Conservation (phyloP, 2,797 vertebrate species). For the Phyllotis vaccarum region DNA sequence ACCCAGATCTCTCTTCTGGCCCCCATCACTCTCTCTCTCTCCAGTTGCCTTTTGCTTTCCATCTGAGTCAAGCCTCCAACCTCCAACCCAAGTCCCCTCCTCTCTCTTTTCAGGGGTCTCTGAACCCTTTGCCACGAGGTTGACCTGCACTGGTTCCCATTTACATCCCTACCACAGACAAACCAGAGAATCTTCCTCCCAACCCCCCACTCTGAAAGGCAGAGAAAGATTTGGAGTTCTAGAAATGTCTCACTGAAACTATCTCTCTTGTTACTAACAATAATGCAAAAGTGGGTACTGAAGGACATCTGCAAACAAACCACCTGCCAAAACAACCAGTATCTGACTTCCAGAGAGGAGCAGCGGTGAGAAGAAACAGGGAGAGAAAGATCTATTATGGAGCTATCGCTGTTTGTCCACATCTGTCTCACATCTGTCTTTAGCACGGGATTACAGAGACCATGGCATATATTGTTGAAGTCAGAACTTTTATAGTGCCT, state of each 20-base stretch:
- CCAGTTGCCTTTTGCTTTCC: neutral
- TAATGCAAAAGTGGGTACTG: slow-evolving; percentile 32
- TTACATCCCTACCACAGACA: neutral
- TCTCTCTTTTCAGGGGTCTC: neutral
- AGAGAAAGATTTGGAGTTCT: slow-evolving; percentile 22
- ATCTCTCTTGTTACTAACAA: neutral
- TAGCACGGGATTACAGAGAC: neutral
- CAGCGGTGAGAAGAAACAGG: too few species aligned
- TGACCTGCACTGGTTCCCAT: neutral
- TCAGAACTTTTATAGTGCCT: neutral
- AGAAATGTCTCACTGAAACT: neutral
- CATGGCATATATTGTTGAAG: neutral
- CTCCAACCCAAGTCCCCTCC: neutral
- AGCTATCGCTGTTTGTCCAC: neutral
- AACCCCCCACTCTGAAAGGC: neutral
- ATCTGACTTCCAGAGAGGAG: slow-evolving; percentile 7
- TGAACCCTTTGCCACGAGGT: neutral
- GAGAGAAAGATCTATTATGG: neutral
- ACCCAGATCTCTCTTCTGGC: neutral
- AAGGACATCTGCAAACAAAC: neutral
- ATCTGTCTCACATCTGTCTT: neutral
- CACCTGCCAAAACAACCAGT: neutral
- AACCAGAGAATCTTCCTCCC: neutral
- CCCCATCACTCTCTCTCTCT: neutral
- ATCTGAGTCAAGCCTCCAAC: neutral